A percentile compares a stretch with the other conserved stretches of the same genome.
phyloP scores from a whole-genome alignment of 2,888 invertebrate species.

The Isoperla grammatica region DNA sequence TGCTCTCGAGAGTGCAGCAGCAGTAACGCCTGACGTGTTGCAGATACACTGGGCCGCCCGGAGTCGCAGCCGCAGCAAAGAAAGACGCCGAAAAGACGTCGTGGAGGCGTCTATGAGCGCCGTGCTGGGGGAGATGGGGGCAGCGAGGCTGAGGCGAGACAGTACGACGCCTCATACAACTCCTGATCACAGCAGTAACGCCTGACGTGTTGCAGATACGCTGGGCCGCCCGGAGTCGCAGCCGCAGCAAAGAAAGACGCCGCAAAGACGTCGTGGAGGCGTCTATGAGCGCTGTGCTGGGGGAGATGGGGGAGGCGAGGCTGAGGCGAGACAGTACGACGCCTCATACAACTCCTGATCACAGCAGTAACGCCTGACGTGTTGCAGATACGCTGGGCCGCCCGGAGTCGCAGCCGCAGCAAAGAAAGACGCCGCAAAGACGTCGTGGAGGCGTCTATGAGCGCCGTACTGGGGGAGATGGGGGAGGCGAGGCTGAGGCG shows the following conservation, averaged over 20 bases:
- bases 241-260: constrained; percentile 60
- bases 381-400: constrained; percentile 66
- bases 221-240: constrained; percentile 56
- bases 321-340: too few species aligned
- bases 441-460: constrained; percentile 45
- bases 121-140: too few species aligned
- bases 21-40: too few species aligned
- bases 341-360: too few species aligned
- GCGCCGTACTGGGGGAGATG: constrained; percentile 15
- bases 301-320: too few species aligned
- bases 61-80: constrained; percentile 61
- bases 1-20: too few species aligned
- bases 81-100: constrained; percentile 50
- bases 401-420: constrained; percentile 54
- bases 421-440: constrained; percentile 55
- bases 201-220: constrained; percentile 60
- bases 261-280: constrained; percentile 48
- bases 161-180: too few species aligned
- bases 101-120: too few species aligned
- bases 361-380: constrained; percentile 48
- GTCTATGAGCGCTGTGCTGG: too few species aligned
- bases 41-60: constrained; percentile 65
- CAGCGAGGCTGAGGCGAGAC: too few species aligned
- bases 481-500: constrained; percentile 45
- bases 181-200: too few species aligned